A percentile compares a stretch with the other conserved stretches of the same genome.
These are phyloP conservation scores for Sphaeridia pumilis DNA, from an alignment of 2,888 invertebrate genomes.

Conservation along the genomic window DNA sequence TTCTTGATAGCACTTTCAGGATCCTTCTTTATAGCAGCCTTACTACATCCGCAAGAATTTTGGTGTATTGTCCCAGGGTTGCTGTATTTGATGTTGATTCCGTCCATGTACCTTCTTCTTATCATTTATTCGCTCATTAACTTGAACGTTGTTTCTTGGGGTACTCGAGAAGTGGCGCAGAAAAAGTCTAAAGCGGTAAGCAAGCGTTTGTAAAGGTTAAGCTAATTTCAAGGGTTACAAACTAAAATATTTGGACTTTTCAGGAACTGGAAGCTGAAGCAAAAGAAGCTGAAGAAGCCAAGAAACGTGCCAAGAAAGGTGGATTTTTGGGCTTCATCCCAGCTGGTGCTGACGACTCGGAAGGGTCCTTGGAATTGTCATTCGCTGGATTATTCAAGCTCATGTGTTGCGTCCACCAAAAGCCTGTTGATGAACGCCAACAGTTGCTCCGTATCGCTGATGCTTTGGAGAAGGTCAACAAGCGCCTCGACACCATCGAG, in stretches of 20 bases:
- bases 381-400: slow-evolving; percentile 81
- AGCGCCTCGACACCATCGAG: slow-evolving; percentile 67
- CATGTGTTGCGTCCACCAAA: slow-evolving; percentile 79
- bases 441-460: slow-evolving; percentile 75
- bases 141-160: slow-evolving; percentile 92
- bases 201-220: too few species aligned
- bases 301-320: slow-evolving; percentile 69
- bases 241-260: too few species aligned
- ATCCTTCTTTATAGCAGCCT: slow-evolving; percentile 91
- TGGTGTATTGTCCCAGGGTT: slow-evolving; percentile 86
- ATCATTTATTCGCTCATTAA: slow-evolving; percentile 94
- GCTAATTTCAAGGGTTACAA: too few species aligned
- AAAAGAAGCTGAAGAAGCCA: slow-evolving; percentile 67
- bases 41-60: slow-evolving; percentile 95
- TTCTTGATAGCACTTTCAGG: slow-evolving; percentile 90
- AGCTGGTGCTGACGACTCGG: slow-evolving; percentile 68
- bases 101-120: slow-evolving; percentile 91
- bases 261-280: slow-evolving; percentile 78
- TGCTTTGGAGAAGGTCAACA: slow-evolving; percentile 64
- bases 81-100: slow-evolving; percentile 86
- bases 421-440: slow-evolving; percentile 72
- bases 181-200: slow-evolving; percentile 81
- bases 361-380: slow-evolving; percentile 80
- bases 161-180: slow-evolving; percentile 82
- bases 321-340: slow-evolving; percentile 54